Evolutionary conservation across 2,797 vertebrate genomes (phyloP), one percentile per base, ranked within the genome.

Genomic region (Anguilla megastoma): DNA sequence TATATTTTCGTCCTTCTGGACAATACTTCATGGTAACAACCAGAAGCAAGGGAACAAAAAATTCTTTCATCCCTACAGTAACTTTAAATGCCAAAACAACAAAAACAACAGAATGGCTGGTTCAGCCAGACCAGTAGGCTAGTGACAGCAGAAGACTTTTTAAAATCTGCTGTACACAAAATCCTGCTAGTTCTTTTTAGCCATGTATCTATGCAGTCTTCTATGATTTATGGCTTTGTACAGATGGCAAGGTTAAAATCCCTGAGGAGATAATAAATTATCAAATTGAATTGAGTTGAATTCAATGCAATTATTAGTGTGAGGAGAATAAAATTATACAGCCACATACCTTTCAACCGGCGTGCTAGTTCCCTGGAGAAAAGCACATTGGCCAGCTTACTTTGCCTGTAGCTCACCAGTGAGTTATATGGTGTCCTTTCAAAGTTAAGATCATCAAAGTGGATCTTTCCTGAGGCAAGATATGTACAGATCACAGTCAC

Each of bases 341-440:
- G 79, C 21, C 45, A 82, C 74, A 88, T 86, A 96, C 95, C 96
- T 95, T 7, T 89, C 87, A 94, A 87, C 16, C 92, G 87, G 0
- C 52, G 90, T 18, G 92, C 92, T 0, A 97, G 94, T 69, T 96
- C 95, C 69, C 93, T 92, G 86, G 93, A 89, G 93, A 97, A 97
- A 21, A 97, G 95, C 1, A 97, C 85, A 52, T 96, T 96, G 30
- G 95, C 95, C 48, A 97, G 93, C 45, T 96, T 96, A 92, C 96
- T 96, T 91, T 96, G 96, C 2, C 88, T 86, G 92, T 96, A 96
- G 90, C 95, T 95, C 83, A 91, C 87, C 88, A 96, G 88, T 0
- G 95, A 8, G 50, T 90, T 93, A 91, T 97, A 96, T 0, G 92
- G 87, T 60, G 88, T 92, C 2, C 88, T 90, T 87, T 88, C 91